These are phyloP conservation scores for Chelon labrosus DNA, from an alignment of 2,797 vertebrate species.

Conservation along the genomic window DNA sequence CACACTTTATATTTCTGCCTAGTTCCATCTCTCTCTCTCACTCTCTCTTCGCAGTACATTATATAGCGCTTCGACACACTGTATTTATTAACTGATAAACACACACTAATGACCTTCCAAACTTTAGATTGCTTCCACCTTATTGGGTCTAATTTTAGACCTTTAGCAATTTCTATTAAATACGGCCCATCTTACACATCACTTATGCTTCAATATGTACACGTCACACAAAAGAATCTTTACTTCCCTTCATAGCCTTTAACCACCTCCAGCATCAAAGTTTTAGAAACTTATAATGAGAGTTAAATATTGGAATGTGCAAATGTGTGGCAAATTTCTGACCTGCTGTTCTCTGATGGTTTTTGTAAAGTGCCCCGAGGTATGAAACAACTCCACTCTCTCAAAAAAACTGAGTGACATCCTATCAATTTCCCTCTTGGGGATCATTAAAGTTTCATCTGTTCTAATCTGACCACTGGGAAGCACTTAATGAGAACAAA, in stretches of 20 bases:
- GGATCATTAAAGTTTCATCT: constrained; percentile 54
- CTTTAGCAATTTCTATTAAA: neutral
- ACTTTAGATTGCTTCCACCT: neutral
- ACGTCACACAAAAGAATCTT: neutral
- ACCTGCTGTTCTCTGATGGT: constrained; percentile 11
- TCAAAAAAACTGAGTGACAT: constrained; percentile 23
- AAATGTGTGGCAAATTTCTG: constrained; percentile 18
- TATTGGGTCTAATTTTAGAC: neutral
- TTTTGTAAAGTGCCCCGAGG: constrained; percentile 7
- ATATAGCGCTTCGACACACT: too few relatives aligned
- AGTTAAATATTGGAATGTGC: neutral
- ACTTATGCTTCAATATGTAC: neutral
- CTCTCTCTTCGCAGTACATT: too few relatives aligned
- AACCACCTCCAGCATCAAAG: neutral
- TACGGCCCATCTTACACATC: neutral
- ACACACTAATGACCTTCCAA: neutral
- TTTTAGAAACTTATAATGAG: neutral
- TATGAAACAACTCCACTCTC: constrained; percentile 16
- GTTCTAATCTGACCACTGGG: constrained; percentile 40
- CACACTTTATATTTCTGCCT: neutral
- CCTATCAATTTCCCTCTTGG: constrained; percentile 34
- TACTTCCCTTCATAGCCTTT: neutral
- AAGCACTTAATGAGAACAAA: constrained; percentile 42
- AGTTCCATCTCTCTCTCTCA: neutral
- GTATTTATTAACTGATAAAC: neutral